Percentiles rank a stretch among this genome's conserved stretches.
Evolutionary conservation across 2,797 vertebrate species (phyloP).

Genomic region (Peromyscus aztecus): DNA sequence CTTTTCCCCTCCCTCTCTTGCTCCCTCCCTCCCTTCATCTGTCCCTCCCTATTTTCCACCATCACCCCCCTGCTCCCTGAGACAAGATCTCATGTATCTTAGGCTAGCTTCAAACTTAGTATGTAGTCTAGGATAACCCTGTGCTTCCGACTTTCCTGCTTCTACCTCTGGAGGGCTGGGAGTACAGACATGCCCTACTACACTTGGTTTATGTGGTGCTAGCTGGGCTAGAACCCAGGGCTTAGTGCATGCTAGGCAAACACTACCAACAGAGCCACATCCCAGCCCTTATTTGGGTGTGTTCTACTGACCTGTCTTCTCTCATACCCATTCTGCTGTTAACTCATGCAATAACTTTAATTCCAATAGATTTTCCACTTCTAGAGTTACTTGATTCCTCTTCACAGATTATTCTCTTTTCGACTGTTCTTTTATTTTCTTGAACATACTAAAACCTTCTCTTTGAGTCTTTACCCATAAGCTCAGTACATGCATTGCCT

Average conservation of each 20-base stretch:
- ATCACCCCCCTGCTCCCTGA: fast-evolving
- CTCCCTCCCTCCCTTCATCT: background rate
- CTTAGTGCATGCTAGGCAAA: background rate
- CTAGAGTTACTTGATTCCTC: background rate
- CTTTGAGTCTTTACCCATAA: background rate
- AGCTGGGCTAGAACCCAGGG: background rate
- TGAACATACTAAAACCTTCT: background rate
- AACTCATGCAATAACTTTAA: background rate
- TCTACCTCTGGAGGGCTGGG: background rate
- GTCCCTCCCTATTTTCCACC: background rate
- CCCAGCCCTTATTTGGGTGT: background rate
- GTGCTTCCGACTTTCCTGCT: background rate
- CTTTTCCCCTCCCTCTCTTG: background rate
- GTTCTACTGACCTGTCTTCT: background rate
- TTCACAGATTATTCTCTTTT: background rate
- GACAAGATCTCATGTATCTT: background rate
- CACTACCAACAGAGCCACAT: background rate
- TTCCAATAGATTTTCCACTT: background rate
- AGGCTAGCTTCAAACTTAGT: background rate
- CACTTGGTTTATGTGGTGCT: background rate
- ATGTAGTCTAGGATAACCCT: background rate
- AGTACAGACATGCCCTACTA: too few relatives aligned
- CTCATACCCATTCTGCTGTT: background rate
- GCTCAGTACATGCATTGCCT: background rate
- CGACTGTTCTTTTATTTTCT: background rate